Conservation (phyloP, 2,797 vertebrate genomes). For the Coranthus polyacanthus region DNA sequence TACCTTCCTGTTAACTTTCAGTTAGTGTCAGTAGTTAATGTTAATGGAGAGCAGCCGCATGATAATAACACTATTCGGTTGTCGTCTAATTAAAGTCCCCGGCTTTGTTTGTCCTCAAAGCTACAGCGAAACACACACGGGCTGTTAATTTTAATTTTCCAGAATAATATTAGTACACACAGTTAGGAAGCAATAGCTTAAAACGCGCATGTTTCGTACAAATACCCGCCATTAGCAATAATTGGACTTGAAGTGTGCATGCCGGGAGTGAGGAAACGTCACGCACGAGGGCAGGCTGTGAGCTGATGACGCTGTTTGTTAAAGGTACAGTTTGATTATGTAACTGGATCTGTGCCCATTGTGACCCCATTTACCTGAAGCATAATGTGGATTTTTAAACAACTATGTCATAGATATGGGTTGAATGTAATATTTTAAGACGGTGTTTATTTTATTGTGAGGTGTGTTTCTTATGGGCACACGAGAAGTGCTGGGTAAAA, state of each 20-base stretch:
- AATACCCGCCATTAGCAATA: slow-evolving; percentile 81
- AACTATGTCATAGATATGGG: too few species aligned
- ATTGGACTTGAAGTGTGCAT: slow-evolving; percentile 77
- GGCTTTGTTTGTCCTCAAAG: not conserved
- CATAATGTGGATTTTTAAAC: too few species aligned
- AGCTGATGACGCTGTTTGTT: slow-evolving; percentile 60
- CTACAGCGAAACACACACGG: not conserved
- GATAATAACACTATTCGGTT: slow-evolving; percentile 15
- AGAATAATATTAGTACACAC: not conserved
- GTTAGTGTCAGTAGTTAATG: slow-evolving; percentile 24
- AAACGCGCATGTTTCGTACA: slow-evolving; percentile 55
- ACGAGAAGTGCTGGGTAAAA: too few species aligned
- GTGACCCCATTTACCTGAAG: too few species aligned
- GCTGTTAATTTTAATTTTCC: not conserved
- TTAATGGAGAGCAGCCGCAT: slow-evolving; percentile 46
- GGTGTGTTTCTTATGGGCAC: too few species aligned
- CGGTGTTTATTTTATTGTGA: too few species aligned
- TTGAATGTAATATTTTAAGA: too few species aligned
- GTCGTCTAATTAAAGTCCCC: not conserved
- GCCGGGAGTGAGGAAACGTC: slow-evolving; percentile 75
- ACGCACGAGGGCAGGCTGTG: slow-evolving; percentile 8
- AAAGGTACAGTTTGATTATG: slow-evolving; percentile 61
- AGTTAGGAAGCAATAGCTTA: slow-evolving; percentile 3
- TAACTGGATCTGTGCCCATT: too few species aligned
- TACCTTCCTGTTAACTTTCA: slow-evolving; percentile 40